phyloP scores from a whole-genome alignment of 2,888 invertebrate species.

The Alentia gelatinosa region DNA sequence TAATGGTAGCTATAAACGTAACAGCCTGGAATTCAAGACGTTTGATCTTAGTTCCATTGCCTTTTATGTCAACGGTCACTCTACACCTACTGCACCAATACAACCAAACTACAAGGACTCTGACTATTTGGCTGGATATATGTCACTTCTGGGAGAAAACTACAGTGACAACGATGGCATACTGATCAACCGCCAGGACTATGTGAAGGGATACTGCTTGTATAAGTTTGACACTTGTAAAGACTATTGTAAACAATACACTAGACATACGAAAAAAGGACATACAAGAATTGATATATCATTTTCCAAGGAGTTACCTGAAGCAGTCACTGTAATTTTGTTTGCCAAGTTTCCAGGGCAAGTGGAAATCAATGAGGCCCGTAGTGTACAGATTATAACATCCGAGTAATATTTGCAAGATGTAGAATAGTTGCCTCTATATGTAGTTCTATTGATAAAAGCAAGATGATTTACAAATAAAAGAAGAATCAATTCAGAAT shows the following conservation, averaged over 20 bases:
- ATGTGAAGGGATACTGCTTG: background rate
- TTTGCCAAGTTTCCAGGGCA: too few species aligned
- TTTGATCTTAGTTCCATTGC: background rate
- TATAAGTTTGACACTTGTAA: constrained; percentile 25
- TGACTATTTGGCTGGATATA: background rate
- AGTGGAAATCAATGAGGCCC: background rate
- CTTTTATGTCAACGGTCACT: background rate
- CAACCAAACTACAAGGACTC: background rate
- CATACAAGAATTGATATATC: background rate
- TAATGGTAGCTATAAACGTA: background rate
- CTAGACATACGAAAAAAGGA: background rate
- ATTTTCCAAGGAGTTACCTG: background rate
- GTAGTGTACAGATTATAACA: background rate
- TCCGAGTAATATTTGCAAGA: background rate
- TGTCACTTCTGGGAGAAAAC: background rate
- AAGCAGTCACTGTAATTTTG: too few species aligned
- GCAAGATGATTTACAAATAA: background rate
- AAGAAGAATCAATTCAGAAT: background rate
- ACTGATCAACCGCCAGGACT: background rate
- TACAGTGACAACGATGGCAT: background rate
- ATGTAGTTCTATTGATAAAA: too few species aligned
- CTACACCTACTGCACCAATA: background rate
- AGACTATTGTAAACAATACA: too few species aligned
- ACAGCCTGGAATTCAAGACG: background rate
- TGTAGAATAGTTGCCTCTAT: too few species aligned